A percentile compares a stretch with the other conserved stretches of the same genome.
Evolutionary conservation across 2,797 vertebrate species (phyloP).

Genomic region (Peromyscus aztecus): DNA sequence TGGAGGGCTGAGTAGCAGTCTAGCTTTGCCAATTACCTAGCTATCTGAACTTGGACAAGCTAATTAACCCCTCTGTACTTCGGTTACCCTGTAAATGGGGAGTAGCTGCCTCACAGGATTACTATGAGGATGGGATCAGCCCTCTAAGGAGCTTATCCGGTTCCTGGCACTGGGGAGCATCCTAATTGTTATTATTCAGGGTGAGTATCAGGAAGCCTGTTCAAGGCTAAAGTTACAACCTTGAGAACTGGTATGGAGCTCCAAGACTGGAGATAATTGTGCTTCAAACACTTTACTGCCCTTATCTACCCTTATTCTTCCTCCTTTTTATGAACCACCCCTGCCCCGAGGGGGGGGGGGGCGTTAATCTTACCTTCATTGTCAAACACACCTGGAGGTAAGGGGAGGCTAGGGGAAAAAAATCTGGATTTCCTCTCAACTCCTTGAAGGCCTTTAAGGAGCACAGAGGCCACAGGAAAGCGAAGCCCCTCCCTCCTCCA

Average conservation of each 20-base stretch:
- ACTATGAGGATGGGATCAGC: background rate
- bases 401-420: background rate
- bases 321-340: background rate
- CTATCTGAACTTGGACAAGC: background rate
- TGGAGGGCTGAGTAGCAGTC: background rate
- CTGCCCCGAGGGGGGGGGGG: too few species aligned
- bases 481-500: background rate
- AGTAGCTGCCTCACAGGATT: background rate
- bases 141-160: background rate
- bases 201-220: background rate
- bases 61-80: background rate
- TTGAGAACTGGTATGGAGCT: background rate
- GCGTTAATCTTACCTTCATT: constrained; percentile 22
- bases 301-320: constrained; percentile 34
- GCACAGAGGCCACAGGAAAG: background rate
- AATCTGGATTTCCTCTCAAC: background rate
- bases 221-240: background rate
- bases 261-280: background rate
- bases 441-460: background rate
- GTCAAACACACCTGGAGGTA: constrained; percentile 60
- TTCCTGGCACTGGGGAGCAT: background rate
- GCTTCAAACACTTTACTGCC: background rate
- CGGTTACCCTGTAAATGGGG: background rate
- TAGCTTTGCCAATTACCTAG: background rate
- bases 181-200: background rate